phyloP scores from a whole-genome alignment of 2,888 invertebrate genomes.

The Heliconius aoede region DNA sequence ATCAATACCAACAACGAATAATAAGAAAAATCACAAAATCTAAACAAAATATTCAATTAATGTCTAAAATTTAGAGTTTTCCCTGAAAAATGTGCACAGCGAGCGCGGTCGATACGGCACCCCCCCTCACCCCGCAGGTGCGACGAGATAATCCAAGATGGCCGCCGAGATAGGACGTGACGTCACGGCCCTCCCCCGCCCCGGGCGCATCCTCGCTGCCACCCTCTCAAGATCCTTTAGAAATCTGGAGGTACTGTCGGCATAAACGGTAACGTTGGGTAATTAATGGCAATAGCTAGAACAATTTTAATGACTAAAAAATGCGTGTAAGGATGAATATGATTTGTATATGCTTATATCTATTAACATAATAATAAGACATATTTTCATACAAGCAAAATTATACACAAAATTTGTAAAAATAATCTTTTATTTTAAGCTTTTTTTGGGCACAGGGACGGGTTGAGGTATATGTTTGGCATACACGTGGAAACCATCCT shows the following conservation, averaged over 20 bases:
- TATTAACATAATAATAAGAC: too few relatives aligned
- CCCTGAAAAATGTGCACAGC: slow-evolving; percentile 78
- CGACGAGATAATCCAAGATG: slow-evolving; percentile 85
- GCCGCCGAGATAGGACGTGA: slow-evolving; percentile 84
- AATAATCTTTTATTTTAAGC: neutral
- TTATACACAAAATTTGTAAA: neutral
- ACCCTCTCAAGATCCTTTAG: slow-evolving; percentile 83
- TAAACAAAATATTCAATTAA: slow-evolving; percentile 13
- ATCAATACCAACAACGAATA: neutral
- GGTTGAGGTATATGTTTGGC: slow-evolving; percentile 47
- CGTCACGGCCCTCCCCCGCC: slow-evolving; percentile 76
- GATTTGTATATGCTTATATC: too few relatives aligned
- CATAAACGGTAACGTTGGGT: slow-evolving; percentile 48
- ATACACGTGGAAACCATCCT: slow-evolving; percentile 61
- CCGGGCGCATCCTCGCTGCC: slow-evolving; percentile 71
- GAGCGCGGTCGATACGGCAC: slow-evolving; percentile 77
- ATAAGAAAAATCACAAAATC: neutral
- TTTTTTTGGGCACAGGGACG: slow-evolving; percentile 22
- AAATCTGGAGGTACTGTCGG: slow-evolving; percentile 70
- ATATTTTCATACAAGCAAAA: neutral
- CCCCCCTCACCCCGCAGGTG: slow-evolving; percentile 78
- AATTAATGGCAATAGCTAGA: neutral
- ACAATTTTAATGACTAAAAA: too few relatives aligned
- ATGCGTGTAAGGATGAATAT: too few relatives aligned
- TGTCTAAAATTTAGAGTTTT: slow-evolving; percentile 50